phyloP scores from a whole-genome alignment of 2,797 vertebrate species.

The Mormyrus hasselquistii region DNA sequence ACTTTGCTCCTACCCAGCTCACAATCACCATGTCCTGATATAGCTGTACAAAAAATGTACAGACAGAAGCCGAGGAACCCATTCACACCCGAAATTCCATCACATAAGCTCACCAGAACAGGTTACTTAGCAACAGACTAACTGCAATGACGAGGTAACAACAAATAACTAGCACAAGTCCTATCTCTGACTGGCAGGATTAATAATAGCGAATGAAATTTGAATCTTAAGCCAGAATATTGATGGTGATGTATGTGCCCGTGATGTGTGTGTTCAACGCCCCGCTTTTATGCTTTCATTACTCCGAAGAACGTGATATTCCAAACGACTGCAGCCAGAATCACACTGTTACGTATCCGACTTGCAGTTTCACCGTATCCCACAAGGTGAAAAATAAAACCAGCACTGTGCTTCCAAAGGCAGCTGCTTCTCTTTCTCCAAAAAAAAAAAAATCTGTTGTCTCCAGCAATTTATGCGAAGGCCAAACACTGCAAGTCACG shows the following conservation, averaged over 20 bases:
- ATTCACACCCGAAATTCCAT: slow-evolving; percentile 48
- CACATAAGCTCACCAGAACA: slow-evolving; percentile 36
- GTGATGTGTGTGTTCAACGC: background rate
- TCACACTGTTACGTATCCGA: background rate
- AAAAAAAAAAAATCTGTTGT: background rate
- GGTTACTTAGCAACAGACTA: slow-evolving; percentile 10
- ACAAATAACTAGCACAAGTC: slow-evolving; percentile 16
- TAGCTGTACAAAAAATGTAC: background rate
- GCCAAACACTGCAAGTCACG: background rate
- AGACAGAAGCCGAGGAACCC: background rate
- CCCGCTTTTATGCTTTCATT: background rate
- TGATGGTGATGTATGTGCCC: background rate
- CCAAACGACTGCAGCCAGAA: background rate
- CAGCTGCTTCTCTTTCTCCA: background rate
- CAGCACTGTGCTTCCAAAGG: background rate
- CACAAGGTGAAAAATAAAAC: background rate
- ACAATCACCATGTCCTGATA: background rate
- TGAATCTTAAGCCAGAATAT: background rate
- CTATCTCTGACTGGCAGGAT: background rate
- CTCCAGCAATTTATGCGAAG: background rate
- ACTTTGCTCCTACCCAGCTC: background rate
- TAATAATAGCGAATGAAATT: background rate
- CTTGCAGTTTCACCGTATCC: background rate
- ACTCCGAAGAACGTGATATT: background rate
- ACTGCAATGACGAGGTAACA: slow-evolving; percentile 2